phyloP scores from a whole-genome alignment of 2,797 vertebrate species.

The Carapus acus region DNA sequence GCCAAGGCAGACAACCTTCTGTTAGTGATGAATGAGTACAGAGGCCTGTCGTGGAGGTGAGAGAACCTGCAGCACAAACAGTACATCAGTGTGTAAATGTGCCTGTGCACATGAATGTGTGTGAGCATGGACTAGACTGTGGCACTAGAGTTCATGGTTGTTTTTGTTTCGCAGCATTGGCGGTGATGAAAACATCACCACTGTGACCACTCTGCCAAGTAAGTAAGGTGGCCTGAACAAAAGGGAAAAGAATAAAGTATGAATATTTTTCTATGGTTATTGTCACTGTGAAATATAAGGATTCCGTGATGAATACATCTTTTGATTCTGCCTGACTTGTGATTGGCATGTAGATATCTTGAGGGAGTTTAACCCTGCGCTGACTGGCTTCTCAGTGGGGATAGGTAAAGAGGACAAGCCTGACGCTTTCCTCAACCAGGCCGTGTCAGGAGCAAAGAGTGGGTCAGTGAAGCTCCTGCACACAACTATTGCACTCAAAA shows the following conservation, averaged over 20 bases:
- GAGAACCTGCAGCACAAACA: slow-evolving; percentile 7
- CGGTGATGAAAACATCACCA: slow-evolving; percentile 76
- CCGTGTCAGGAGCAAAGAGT: slow-evolving; percentile 79
- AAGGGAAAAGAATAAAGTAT: no score
- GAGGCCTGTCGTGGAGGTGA: slow-evolving; percentile 91
- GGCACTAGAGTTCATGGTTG: background rate
- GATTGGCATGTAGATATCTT: slow-evolving; percentile 79
- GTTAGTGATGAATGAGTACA: slow-evolving; percentile 74
- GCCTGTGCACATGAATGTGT: no score
- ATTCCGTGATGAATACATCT: no score
- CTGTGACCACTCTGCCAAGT: slow-evolving; percentile 89
- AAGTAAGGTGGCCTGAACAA: slow-evolving; percentile 51
- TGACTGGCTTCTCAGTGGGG: slow-evolving; percentile 78
- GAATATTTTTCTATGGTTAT: no score
- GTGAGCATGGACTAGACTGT: slow-evolving; percentile 1
- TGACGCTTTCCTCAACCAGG: slow-evolving; percentile 82
- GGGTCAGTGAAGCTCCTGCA: slow-evolving; percentile 65
- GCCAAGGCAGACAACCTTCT: slow-evolving; percentile 67
- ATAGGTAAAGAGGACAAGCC: slow-evolving; percentile 41
- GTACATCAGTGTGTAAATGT: no score
- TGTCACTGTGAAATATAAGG: no score
- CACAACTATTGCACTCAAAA: no score
- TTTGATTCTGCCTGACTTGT: slow-evolving; percentile 7
- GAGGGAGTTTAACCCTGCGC: slow-evolving; percentile 70
- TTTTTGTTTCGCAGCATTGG: slow-evolving; percentile 78